Evolutionary conservation across 1,140 invertebrate species (phyloP), one percentile per base, ranked within the genome.

Genomic region (Drosophila hydei): DNA sequence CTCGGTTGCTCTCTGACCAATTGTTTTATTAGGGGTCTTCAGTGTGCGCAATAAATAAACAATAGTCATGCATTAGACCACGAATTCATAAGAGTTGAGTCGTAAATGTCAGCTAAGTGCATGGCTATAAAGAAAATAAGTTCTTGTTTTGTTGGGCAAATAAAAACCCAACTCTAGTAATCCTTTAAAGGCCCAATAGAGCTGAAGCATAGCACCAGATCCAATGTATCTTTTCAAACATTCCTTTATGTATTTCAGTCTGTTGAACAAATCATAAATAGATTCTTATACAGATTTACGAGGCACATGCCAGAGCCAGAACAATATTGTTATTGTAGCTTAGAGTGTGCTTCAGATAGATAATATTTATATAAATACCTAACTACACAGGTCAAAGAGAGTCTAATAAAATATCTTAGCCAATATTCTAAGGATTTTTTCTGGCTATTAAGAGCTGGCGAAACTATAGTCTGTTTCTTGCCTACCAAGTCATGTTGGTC

Each of bases 11-110:
- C 30, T 36, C 60, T 63, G 52, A 38, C 52, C 68, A 71, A 84
- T 79, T 84, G 80, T 73, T 85, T 85, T 84, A 84, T 61, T 77
- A 67, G 79, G 80, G 79, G 56, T 77, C 67, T 74, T 85, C 72
- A 70, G 56, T 62, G 62, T 36, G 25, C 38, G 40, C 61, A 40
- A 51, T 75, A 76, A 85, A 42, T 27, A 65, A 71, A 65, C 52
- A 64, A 50, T 33, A 42, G 33, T 9, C 18, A 40, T 14, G 16
- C 47, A 21, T 25, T 27, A 45, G 23, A 21, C 4, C 18, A 12
- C 21, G 18, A 4, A 21, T 1, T 45, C 43, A 36, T 45, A 36
- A 42, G 27, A 63, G 21, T 9, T 0, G 16, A 55, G 30, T 63
- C 67, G 47, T 58, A 72, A 72, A 56, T 43, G 52, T 42, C n/a